These are phyloP conservation scores for Seladonia tumulorum DNA, from an alignment of 2,888 invertebrate genomes.

Conservation along the genomic window DNA sequence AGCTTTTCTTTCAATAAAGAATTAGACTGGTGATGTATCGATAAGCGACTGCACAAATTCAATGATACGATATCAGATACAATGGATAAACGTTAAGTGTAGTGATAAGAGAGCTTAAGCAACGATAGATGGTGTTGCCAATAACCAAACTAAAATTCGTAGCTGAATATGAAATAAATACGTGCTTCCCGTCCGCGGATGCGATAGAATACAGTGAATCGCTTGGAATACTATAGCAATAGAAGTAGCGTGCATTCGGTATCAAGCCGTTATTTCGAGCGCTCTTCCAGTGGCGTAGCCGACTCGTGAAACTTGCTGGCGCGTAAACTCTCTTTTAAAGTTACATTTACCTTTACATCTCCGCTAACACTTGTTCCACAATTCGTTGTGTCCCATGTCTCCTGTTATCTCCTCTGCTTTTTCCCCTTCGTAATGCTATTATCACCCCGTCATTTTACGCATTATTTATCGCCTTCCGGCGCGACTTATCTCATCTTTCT, in stretches of 20 bases:
- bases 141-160: constrained; percentile 34
- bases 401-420: constrained; percentile 9
- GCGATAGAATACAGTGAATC: constrained; percentile 42
- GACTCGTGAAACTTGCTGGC: constrained; percentile 48
- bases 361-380: background rate
- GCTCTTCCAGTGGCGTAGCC: constrained; percentile 57
- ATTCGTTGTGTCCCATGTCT: background rate
- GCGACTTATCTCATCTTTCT: constrained; percentile 19
- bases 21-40: constrained; percentile 12
- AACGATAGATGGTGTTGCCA: constrained; percentile 22
- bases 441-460: constrained; percentile 9
- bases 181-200: constrained; percentile 51
- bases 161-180: constrained; percentile 46
- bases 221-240: constrained; percentile 32
- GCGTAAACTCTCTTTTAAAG: constrained; percentile 40
- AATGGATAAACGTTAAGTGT: constrained; percentile 28
- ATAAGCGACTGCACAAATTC: constrained; percentile 16
- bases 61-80: constrained; percentile 46
- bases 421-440: background rate
- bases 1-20: constrained; percentile 15
- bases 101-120: constrained; percentile 19
- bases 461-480: constrained; percentile 44
- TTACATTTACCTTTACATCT: constrained; percentile 15
- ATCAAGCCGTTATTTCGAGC: constrained; percentile 60
- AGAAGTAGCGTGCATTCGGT: constrained; percentile 53